phyloP scores from a whole-genome alignment of 2,797 vertebrate genomes.

The Betta splendens region DNA sequence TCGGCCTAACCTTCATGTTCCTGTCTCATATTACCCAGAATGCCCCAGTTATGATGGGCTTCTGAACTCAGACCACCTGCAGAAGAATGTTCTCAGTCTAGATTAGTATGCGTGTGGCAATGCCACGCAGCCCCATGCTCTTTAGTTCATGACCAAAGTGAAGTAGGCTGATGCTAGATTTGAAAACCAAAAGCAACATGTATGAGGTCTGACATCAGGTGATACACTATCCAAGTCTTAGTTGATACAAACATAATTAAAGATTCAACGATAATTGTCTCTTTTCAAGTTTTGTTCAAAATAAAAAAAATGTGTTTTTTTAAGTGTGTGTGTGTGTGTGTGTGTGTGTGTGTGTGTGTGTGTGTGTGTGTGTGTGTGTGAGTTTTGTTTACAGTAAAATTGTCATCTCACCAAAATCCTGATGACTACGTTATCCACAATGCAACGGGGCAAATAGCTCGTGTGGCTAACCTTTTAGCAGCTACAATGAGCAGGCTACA shows the following conservation, averaged over 20 bases:
- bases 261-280: too few species aligned
- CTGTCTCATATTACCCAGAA: constrained; percentile 35
- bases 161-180: background rate
- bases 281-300: too few species aligned
- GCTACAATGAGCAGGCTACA: background rate
- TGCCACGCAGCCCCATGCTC: background rate
- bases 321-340: too few species aligned
- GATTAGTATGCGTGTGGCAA: constrained; percentile 21
- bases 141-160: background rate
- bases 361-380: too few species aligned
- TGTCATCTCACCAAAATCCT: background rate
- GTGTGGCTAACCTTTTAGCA: too few species aligned
- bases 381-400: too few species aligned
- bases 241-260: background rate
- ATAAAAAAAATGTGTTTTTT: too few species aligned
- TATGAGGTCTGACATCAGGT: too few species aligned
- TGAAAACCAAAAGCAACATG: background rate
- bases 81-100: constrained; percentile 23
- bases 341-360: too few species aligned
- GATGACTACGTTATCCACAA: background rate
- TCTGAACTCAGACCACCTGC: constrained; percentile 23
- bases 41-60: constrained; percentile 9
- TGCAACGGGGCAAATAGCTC: background rate
- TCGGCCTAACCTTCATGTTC: background rate
- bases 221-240: too few species aligned